These are phyloP conservation scores for Mandrillus leucophaeus DNA, from an alignment of 2,113 vertebrate genomes.

Conservation along the genomic window DNA sequence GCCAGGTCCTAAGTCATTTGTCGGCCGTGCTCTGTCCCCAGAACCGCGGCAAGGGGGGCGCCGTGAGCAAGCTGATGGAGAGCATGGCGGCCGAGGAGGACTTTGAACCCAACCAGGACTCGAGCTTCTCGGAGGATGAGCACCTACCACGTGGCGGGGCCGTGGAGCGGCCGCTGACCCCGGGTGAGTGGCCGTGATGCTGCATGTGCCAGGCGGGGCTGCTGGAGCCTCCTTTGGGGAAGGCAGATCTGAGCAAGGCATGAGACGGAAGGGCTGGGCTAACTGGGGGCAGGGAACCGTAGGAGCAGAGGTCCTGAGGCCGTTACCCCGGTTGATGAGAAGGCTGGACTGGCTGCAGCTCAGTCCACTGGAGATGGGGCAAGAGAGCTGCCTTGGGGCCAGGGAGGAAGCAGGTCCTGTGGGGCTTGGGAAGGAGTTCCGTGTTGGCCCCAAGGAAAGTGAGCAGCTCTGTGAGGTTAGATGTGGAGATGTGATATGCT, in stretches of 20 bases:
- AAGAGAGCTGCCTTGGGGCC: fast-evolving
- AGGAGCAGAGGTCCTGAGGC: not conserved
- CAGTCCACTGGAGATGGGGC: fast-evolving
- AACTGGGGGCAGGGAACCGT: fast-evolving
- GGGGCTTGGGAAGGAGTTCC: not conserved
- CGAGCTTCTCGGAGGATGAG: conserved; percentile 98
- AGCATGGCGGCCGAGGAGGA: conserved; percentile 99
- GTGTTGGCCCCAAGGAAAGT: fast-evolving
- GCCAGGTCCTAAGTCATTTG: fast-evolving
- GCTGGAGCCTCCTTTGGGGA: not conserved
- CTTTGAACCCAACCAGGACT: conserved; percentile 98
- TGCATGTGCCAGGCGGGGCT: fast-evolving
- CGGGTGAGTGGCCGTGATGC: conserved; percentile 83
- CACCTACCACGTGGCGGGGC: conserved; percentile 85
- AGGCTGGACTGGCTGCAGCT: not conserved
- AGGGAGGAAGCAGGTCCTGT: fast-evolving
- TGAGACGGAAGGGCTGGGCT: not conserved
- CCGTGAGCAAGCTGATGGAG: conserved; percentile 98
- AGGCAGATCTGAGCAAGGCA: not conserved
- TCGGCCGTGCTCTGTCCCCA: conserved; percentile 71
- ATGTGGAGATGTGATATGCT: fast-evolving
- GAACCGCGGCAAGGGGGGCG: conserved; percentile 92
- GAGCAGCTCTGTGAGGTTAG: not conserved
- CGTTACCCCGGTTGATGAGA: fast-evolving
- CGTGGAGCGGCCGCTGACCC: conserved; percentile 88